A percentile compares a stretch with the other conserved stretches of the same genome.
Evolutionary conservation across 35 echinoderm and acorn worm genomes (phyloP).

Genomic region (Apostichopus californicus): DNA sequence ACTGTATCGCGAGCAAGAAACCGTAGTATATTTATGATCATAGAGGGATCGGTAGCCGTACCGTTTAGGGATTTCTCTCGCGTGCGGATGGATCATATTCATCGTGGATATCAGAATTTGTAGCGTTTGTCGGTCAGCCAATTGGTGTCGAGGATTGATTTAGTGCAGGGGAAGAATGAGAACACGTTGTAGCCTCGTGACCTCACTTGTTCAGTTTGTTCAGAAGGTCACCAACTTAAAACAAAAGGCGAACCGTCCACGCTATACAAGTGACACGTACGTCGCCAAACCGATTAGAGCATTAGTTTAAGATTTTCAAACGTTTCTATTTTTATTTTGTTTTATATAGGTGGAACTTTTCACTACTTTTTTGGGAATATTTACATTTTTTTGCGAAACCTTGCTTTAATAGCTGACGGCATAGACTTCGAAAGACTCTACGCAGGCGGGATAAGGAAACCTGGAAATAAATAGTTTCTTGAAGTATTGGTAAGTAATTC

Average conservation of each 20-base stretch:
- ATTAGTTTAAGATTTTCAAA: too few relatives aligned
- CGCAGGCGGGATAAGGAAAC: too few relatives aligned
- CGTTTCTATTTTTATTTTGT: too few relatives aligned
- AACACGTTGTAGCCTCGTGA: constrained; percentile 3
- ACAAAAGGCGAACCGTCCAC: neutral
- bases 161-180: neutral
- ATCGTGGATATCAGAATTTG: neutral
- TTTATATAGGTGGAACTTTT: too few relatives aligned
- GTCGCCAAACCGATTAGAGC: too few relatives aligned
- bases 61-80: constrained; percentile 24
- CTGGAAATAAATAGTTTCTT: too few relatives aligned
- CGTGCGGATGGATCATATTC: neutral
- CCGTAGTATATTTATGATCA: constrained; percentile 5
- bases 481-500: too few relatives aligned
- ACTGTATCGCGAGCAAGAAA: neutral
- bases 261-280: too few relatives aligned
- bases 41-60: neutral
- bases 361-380: too few relatives aligned
- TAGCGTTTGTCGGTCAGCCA: constrained; percentile 26
- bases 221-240: neutral
- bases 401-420: too few relatives aligned
- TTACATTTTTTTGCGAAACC: too few relatives aligned
- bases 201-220: neutral
- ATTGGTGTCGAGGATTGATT: constrained; percentile 30
- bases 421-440: too few relatives aligned